Conservation (phyloP, 2,113 vertebrate genomes). For the Macroglossus sobrinus region DNA sequence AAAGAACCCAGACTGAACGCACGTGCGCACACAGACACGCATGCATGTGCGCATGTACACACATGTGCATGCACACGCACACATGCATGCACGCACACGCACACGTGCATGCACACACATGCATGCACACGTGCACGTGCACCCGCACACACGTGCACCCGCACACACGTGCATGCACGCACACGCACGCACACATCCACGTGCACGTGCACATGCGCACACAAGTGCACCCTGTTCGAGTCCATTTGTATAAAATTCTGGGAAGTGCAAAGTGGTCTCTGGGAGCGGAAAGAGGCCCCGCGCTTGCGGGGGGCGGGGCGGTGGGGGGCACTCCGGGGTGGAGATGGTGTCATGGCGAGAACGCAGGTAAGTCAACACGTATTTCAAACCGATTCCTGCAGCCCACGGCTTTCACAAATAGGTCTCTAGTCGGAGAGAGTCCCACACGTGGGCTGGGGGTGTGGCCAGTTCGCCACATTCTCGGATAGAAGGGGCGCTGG, state of each 20-base stretch:
- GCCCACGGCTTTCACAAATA: neutral
- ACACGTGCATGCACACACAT: too few relatives aligned
- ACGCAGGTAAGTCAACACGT: too few relatives aligned
- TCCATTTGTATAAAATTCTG: neutral
- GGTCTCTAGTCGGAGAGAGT: neutral
- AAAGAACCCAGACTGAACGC: too few relatives aligned
- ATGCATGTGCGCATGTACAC: too few relatives aligned
- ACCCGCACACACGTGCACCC: too few relatives aligned
- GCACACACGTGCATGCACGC: too few relatives aligned
- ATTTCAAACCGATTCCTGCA: neutral
- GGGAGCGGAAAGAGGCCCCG: neutral
- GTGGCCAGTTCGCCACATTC: neutral
- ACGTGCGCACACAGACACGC: too few relatives aligned
- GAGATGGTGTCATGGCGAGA: neutral
- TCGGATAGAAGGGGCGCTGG: neutral
- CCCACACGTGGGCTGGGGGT: neutral
- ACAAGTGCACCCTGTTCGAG: neutral
- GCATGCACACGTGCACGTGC: too few relatives aligned
- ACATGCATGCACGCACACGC: too few relatives aligned
- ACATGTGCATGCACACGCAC: too few relatives aligned
- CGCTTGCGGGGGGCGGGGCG: neutral
- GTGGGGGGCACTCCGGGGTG: neutral
- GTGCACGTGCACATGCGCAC: too few relatives aligned
- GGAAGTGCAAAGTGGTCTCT: neutral
- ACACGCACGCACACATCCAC: too few relatives aligned